Evolutionary conservation across 2,113 vertebrate species (phyloP), one percentile per base, ranked within the genome.

Genomic region (Pao palembangensis): DNA sequence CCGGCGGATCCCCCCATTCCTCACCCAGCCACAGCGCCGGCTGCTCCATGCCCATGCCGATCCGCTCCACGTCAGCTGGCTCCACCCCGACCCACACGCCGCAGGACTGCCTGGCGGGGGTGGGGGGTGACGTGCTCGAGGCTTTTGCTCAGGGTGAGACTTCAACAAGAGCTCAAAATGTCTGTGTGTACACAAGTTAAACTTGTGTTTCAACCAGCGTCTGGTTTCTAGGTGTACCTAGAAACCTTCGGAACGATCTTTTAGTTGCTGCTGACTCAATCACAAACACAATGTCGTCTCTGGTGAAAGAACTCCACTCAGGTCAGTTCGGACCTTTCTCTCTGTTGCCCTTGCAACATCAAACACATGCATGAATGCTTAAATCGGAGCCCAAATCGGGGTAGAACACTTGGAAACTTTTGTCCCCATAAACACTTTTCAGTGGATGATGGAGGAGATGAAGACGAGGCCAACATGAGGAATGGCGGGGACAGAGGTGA

Each of bases 231-330:
- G 95, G 94, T 90, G 89, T 92, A 6, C 93, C 94, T 73, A 94
- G 94, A 83, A 98, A 98, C 86, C 95, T 98, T 61, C 94, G 90
- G 64, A 96, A 94, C 0, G 95, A 98, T 82, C 90, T 98, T 72
- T 89, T 96, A 87, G 95, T 98, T 55, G 96, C 95, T 1, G 95
- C 95, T 0, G 96, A 98, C 54, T 99, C 95, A 47, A 96, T 98
- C 85, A 98, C 96, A 80, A 95, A 96, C 89, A 96, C 95, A 67
- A 93, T 97, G 95, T 96, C 94, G 0, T 99, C 95, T 0, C 89
- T 97, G 88, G 95, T 99, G 82, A 97, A 98, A 87, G 96, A 99
- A 77, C 95, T 98, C 0, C 95, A 98, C 67, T 97, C 95, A 62
- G 96, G 96, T 98, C 80, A 21, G 50, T 51, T 25, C 3, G 3